Conservation (phyloP, 2,888 invertebrate species). For the Drosophila neutralis region DNA sequence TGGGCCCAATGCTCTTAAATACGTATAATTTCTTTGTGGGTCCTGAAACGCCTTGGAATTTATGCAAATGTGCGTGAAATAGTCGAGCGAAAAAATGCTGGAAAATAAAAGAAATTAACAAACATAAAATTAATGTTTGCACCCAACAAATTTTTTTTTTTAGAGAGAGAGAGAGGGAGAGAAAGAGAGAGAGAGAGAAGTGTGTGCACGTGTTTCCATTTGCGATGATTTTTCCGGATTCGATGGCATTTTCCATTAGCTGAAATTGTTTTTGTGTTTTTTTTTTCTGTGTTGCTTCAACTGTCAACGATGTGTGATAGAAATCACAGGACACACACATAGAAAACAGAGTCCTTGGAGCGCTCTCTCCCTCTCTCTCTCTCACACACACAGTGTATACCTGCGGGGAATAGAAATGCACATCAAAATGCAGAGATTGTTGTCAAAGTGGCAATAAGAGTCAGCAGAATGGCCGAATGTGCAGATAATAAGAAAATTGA, state of each 20-base stretch:
- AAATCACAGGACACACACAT: constrained; percentile 49
- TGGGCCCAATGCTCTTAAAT: constrained; percentile 16
- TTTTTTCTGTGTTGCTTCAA: constrained; percentile 13
- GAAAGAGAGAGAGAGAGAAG: not conserved
- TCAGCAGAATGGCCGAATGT: constrained; percentile 53
- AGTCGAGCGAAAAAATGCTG: constrained; percentile 53
- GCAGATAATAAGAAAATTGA: constrained; percentile 34
- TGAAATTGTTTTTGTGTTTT: constrained; percentile 57
- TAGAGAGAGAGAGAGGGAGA: not conserved
- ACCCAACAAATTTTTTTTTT: constrained; percentile 72
- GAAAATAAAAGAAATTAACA: constrained; percentile 81
- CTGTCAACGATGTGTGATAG: constrained; percentile 67
- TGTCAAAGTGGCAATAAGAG: constrained; percentile 69
- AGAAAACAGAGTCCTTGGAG: constrained; percentile 16
- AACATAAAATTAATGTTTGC: constrained; percentile 82
- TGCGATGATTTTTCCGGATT: constrained; percentile 40
- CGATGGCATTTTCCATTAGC: constrained; percentile 41
- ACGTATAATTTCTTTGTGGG: constrained; percentile 9
- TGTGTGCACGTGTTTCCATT: constrained; percentile 72
- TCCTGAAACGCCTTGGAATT: constrained; percentile 57
- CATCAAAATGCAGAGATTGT: constrained; percentile 68
- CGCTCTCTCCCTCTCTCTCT: not conserved
- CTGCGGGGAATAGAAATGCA: constrained; percentile 49
- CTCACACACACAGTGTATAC: constrained; percentile 9
- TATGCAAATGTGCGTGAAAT: constrained; percentile 81